Conservation (phyloP, 2,113 vertebrate species). For the Quiscalus mexicanus region DNA sequence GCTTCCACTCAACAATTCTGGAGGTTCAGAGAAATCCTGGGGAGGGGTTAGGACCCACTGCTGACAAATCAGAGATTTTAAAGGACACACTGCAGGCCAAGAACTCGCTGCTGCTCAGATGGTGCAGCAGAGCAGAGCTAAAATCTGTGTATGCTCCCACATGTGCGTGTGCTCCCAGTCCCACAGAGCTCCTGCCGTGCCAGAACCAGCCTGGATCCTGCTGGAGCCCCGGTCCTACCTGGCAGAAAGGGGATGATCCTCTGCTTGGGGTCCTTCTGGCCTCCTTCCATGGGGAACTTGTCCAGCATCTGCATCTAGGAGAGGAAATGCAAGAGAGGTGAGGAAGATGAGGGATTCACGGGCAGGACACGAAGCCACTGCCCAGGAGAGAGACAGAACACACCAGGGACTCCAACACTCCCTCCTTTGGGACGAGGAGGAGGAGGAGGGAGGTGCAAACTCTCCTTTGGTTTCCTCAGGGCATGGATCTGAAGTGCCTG, state of each 20-base stretch:
- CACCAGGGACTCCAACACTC: not conserved
- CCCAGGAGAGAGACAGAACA: not conserved
- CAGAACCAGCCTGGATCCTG: not conserved
- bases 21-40: not conserved
- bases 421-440: not conserved
- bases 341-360: not conserved
- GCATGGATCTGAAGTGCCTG: not conserved
- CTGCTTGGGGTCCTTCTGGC: constrained; percentile 97
- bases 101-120: not conserved
- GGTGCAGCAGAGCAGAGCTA: not conserved
- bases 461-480: not conserved
- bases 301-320: constrained; percentile 98
- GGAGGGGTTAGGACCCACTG: not conserved
- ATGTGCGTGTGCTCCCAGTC: not conserved
- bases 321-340: not conserved
- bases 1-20: not conserved
- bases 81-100: not conserved
- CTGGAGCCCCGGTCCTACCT: constrained; percentile 74
- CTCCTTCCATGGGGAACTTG: constrained; percentile 98
- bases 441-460: not conserved
- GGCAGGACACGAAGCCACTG: not conserved
- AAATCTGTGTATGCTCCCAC: not conserved
- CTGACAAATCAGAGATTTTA: not conserved
- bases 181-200: not conserved
- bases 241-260: constrained; percentile 97